Conservation (phyloP, 1,140 invertebrate genomes). For the Notospermus geniculatus region DNA sequence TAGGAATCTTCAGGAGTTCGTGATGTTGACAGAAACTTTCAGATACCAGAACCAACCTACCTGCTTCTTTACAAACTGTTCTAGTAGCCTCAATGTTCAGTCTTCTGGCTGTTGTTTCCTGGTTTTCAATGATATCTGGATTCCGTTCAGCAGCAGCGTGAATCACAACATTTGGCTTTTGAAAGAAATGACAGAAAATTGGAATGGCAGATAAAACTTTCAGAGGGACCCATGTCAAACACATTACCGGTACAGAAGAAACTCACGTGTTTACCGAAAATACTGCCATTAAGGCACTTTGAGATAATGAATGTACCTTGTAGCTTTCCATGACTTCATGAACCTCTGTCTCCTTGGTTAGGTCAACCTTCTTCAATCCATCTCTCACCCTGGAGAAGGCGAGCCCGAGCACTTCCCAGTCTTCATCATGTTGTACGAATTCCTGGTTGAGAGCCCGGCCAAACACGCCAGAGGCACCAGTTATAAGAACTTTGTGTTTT, state of each 20-base stretch:
- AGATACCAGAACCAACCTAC: no score
- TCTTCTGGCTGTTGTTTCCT: conserved; percentile 50
- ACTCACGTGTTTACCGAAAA: no score
- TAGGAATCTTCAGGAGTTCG: no score
- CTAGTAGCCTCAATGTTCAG: conserved; percentile 58
- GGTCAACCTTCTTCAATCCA: conserved; percentile 51
- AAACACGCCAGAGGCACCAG: conserved; percentile 60
- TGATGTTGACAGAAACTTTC: no score
- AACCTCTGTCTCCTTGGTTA: conserved; percentile 48
- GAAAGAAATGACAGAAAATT: conserved; percentile 8
- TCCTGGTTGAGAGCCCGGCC: conserved; percentile 54
- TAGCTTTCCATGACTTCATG: conserved; percentile 40
- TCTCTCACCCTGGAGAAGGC: conserved; percentile 52
- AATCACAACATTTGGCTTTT: conserved; percentile 58
- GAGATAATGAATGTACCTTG: conserved; percentile 29
- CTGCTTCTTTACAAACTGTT: conserved; percentile 54
- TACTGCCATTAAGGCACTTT: no score
- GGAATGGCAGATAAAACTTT: neutral
- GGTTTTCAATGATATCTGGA: conserved; percentile 60
- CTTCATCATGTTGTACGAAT: conserved; percentile 38
- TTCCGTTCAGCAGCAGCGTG: conserved; percentile 61
- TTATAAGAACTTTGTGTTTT: conserved; percentile 50
- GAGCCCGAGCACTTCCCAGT: conserved; percentile 55
- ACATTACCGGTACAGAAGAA: no score
- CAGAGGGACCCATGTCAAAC: neutral